phyloP scores from a whole-genome alignment of 2,888 invertebrate species.

The Morpho deidamia region DNA sequence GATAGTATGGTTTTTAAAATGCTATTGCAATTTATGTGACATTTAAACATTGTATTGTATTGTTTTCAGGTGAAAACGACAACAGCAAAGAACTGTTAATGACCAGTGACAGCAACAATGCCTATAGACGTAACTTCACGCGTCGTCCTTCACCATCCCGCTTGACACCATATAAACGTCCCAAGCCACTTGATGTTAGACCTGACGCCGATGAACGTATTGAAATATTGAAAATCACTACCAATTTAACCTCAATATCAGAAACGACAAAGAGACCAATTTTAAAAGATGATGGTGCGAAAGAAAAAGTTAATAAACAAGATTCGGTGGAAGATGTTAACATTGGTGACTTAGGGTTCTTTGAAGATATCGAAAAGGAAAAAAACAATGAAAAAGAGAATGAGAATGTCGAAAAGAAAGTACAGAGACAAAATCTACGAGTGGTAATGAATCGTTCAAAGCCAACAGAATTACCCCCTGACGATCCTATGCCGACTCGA shows the following conservation, averaged over 20 bases:
- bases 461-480: constrained; percentile 14
- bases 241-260: neutral
- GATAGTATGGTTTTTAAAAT: too few species aligned
- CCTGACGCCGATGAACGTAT: constrained; percentile 10
- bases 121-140: constrained; percentile 54
- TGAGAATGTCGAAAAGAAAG: neutral
- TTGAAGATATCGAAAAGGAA: constrained; percentile 41
- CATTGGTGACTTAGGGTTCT: constrained; percentile 46
- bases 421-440: constrained; percentile 2
- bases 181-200: constrained; percentile 26
- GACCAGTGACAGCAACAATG: constrained; percentile 74
- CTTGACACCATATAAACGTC: constrained; percentile 48
- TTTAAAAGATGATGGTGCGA: constrained; percentile 33
- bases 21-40: too few species aligned
- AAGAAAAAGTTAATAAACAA: constrained; percentile 9
- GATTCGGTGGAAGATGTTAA: constrained; percentile 31
- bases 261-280: constrained; percentile 15
- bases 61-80: constrained; percentile 67
- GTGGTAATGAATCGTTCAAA: constrained; percentile 7
- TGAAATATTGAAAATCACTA: constrained; percentile 6
- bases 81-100: constrained; percentile 80
- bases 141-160: constrained; percentile 54
- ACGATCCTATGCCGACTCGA: constrained; percentile 24
- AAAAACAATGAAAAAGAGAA: constrained; percentile 16
- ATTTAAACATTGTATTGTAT: neutral